Evolutionary conservation across 2,797 vertebrate species (phyloP), one percentile per base, ranked within the genome.

Genomic region (Garrulus glandarius): DNA sequence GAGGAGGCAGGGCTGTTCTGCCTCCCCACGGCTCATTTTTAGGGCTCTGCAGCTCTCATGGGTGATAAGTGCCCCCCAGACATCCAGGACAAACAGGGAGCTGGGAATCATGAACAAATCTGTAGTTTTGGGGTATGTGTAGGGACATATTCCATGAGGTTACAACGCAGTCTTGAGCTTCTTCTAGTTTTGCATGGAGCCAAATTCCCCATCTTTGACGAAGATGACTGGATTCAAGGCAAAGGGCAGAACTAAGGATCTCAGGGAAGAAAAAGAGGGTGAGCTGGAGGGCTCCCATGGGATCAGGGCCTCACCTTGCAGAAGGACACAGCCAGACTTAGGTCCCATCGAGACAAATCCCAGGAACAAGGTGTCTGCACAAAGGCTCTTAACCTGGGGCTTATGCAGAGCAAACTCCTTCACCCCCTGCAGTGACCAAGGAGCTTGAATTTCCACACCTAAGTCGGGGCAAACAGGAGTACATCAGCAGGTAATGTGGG

Each of bases 341-440:
- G 52, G 41, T 19, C 16, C 19, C n/a, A 36, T 4, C 70, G 68
- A 85, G 75, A 67, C 34, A 94, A 92, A 88, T 94, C 72, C 69
- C 37, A 41, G 43, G 30, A 83, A 70, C n/a, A 77, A 85, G 55
- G 44, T 63, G 52, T 39, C 55, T 5, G 4, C 52, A 30, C 13
- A 93, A 80, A 94, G 82, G 74, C 49, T 95, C 77, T 91, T 88
- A 88, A 32, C 29, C 10, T 20, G 39, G 21, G n/a, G 75, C 75
- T 95, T 92, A 93, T 8, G 26, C 47, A 87, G 52, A 63, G 20
- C 30, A 77, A 93, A 74, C 32, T 47, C 43, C 43, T 78, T 39
- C 53, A 44, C 39, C 37, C 5, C 14, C 49, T 39, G 15, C 29
- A 74, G 68, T 0, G 0, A 55, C 22, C 30, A 47, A 85, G 26